Evolutionary conservation across 2,888 invertebrate genomes (phyloP).

Genomic region (Yponomeuta sedellus): DNA sequence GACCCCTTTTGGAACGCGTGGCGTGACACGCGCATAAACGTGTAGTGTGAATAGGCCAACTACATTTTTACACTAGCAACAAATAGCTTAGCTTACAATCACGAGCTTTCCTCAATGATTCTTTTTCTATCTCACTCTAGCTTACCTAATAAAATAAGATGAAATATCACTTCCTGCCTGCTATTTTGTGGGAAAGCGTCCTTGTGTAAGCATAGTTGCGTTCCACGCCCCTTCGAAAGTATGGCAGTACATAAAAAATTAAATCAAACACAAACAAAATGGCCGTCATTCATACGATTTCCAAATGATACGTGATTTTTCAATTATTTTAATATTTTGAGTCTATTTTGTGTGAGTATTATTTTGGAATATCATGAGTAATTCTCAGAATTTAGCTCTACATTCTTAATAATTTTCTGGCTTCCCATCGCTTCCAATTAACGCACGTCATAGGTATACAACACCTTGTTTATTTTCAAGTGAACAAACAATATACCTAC

Average conservation of each 20-base stretch:
- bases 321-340: slow-evolving; percentile 4
- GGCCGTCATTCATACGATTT: slow-evolving; percentile 41
- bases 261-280: slow-evolving; percentile 54
- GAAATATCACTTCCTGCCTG: no score
- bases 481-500: background rate
- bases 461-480: slow-evolving; percentile 14
- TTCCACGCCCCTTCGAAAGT: background rate
- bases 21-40: no score
- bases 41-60: no score
- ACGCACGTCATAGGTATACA: background rate
- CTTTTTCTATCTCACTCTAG: no score
- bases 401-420: background rate
- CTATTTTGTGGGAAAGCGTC: no score
- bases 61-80: no score
- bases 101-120: no score
- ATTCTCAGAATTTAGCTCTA: background rate
- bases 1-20: no score
- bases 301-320: slow-evolving; percentile 35
- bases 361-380: background rate
- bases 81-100: no score
- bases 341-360: background rate
- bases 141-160: no score
- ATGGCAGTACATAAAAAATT: slow-evolving; percentile 14
- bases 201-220: background rate
- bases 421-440: background rate